These are phyloP conservation scores for Chelonus insularis DNA, from an alignment of 1,140 invertebrate genomes.

Conservation along the genomic window DNA sequence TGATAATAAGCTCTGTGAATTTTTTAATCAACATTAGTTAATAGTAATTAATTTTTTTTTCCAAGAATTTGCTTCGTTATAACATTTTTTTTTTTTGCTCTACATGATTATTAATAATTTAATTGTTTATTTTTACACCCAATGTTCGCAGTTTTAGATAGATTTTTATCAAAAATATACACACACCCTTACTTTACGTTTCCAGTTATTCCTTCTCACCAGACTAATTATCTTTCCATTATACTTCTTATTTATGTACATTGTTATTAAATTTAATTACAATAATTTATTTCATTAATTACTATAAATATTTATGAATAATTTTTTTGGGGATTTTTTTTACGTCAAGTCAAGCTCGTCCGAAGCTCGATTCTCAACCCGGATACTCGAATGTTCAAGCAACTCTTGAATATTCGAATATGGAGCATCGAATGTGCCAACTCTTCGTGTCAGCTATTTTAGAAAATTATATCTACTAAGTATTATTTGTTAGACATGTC, in stretches of 20 bases:
- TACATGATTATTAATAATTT: no score
- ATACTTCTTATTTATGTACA: conserved; percentile 11
- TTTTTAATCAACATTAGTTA: no score
- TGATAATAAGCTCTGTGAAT: no score
- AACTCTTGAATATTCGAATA: conserved; percentile 58
- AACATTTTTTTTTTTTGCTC: no score
- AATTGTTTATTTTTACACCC: neutral
- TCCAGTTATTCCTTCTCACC: no score
- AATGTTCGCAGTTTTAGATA: conserved; percentile 27
- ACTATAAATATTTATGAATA: neutral
- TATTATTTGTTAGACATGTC: neutral
- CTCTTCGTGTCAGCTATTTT: conserved; percentile 19
- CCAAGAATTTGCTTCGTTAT: no score
- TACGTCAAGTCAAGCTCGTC: conserved; percentile 35
- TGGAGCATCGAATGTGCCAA: conserved; percentile 43
- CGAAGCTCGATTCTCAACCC: conserved; percentile 53
- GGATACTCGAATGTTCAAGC: conserved; percentile 58
- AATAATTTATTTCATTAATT: neutral
- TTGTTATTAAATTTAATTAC: conserved; percentile 8
- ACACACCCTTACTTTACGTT: no score
- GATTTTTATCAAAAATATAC: conserved; percentile 57
- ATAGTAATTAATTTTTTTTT: no score
- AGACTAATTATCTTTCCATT: conserved; percentile 26
- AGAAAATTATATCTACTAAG: neutral
- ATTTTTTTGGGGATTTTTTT: conserved; percentile 30